phyloP scores from a whole-genome alignment of 2,113 vertebrate genomes.

The Oxyura jamaicensis region DNA sequence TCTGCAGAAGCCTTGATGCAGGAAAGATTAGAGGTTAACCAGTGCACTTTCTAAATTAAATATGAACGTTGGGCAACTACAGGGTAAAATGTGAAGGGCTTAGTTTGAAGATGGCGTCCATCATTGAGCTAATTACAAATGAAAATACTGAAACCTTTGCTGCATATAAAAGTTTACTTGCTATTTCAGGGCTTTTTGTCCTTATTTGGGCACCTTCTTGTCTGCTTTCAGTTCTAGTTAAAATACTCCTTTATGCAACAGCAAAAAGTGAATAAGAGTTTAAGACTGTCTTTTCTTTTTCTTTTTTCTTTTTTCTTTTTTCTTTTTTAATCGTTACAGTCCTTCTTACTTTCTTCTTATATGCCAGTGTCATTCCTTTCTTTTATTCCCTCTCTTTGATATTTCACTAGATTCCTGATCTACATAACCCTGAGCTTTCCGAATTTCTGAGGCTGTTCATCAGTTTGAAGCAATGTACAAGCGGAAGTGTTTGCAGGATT shows the following conservation, averaged over 20 bases:
- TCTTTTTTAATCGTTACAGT: not conserved
- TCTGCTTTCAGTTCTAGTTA: not conserved
- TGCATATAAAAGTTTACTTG: not conserved
- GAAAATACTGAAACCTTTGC: not conserved
- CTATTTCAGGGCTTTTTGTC: not conserved
- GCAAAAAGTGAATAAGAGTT: not conserved
- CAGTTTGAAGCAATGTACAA: not conserved
- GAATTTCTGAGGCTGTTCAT: not conserved
- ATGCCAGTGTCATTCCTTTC: not conserved
- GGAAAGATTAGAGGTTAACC: not conserved
- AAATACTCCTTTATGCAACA: not conserved
- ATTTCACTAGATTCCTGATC: not conserved
- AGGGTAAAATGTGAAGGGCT: not conserved
- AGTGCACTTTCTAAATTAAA: not conserved
- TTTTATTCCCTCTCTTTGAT: not conserved
- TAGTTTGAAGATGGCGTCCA: not conserved
- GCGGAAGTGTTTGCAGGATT: not conserved
- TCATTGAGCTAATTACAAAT: not conserved
- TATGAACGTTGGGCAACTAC: not conserved
- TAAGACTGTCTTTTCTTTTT: not conserved
- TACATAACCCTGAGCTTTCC: not conserved
- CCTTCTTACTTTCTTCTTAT: not conserved
- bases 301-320: too few species aligned
- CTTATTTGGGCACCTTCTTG: not conserved
- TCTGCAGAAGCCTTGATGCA: not conserved